Conservation (phyloP, 2,888 invertebrate species). For the Baronia brevicornis region DNA sequence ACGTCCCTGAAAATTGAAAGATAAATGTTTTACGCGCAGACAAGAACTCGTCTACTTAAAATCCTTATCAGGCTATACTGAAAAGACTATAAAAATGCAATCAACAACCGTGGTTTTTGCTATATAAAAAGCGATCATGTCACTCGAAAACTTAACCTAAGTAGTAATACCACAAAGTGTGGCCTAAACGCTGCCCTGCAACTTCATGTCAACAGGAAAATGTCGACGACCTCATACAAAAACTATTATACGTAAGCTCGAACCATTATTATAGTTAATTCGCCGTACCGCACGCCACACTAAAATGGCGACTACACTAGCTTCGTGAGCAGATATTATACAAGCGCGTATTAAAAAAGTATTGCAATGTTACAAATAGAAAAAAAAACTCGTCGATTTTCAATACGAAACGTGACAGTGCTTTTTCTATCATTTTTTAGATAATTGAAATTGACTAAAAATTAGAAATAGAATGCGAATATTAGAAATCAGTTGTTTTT, state of each 20-base stretch:
- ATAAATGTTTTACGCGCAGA: too few species aligned
- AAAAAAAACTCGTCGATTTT: background rate
- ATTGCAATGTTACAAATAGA: background rate
- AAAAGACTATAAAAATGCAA: conserved; percentile 6
- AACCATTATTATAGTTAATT: conserved; percentile 33
- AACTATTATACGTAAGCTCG: conserved; percentile 28
- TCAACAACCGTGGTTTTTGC: conserved; percentile 6
- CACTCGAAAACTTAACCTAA: conserved; percentile 9
- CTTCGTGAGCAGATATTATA: conserved; percentile 13
- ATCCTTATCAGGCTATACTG: background rate
- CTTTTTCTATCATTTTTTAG: background rate
- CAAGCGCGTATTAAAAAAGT: conserved; percentile 2
- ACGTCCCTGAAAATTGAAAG: too few species aligned
- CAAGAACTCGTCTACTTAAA: too few species aligned
- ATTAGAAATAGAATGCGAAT: too few species aligned
- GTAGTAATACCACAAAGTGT: conserved; percentile 12
- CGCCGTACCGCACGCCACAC: conserved; percentile 23
- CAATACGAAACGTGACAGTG: background rate
- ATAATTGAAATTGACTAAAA: too few species aligned
- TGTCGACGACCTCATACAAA: conserved; percentile 39
- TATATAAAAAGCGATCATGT: too few species aligned
- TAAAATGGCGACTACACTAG: conserved; percentile 13
- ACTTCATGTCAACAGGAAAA: conserved; percentile 19
- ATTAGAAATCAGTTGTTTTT: too few species aligned
- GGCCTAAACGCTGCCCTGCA: conserved; percentile 7